phyloP scores from a whole-genome alignment of 2,797 vertebrate genomes.

The Trematomus bernacchii region DNA sequence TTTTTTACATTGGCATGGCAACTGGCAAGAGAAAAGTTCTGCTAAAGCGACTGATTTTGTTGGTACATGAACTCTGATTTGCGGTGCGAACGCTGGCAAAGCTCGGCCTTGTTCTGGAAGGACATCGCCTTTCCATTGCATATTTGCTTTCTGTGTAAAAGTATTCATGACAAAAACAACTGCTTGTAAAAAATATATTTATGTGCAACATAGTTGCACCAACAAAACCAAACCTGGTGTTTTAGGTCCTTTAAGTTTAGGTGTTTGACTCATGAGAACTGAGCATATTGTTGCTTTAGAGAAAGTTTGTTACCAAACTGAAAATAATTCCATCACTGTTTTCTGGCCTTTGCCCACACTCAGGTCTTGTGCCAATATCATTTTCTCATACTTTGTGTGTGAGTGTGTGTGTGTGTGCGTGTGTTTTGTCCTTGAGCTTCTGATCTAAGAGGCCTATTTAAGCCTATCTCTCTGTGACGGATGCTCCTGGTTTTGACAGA shows the following conservation, averaged over 20 bases:
- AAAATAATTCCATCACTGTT: slow-evolving; percentile 12
- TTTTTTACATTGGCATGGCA: too few relatives aligned
- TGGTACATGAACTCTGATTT: too few relatives aligned
- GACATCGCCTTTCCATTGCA: too few relatives aligned
- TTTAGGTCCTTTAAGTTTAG: neutral
- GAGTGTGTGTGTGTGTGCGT: slow-evolving; percentile 20
- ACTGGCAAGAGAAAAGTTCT: too few relatives aligned
- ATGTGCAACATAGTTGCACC: too few relatives aligned
- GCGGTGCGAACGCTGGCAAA: too few relatives aligned
- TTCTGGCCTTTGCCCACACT: slow-evolving; percentile 1
- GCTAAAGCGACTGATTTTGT: too few relatives aligned
- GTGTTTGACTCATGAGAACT: neutral
- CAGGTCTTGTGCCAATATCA: neutral
- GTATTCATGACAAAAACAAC: too few relatives aligned
- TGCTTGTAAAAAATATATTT: too few relatives aligned
- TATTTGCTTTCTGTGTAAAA: too few relatives aligned
- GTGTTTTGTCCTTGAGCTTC: slow-evolving; percentile 66
- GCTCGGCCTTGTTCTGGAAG: too few relatives aligned
- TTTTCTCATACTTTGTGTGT: neutral
- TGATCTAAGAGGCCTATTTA: slow-evolving; percentile 64
- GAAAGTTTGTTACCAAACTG: neutral
- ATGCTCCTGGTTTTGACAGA: slow-evolving; percentile 56
- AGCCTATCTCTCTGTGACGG: slow-evolving; percentile 67
- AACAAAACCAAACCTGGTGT: too few relatives aligned
- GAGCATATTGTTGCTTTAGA: neutral